Base-by-base conservation (phyloP, 2,113 vertebrate genomes). In the Clinocottus analis region DNA sequence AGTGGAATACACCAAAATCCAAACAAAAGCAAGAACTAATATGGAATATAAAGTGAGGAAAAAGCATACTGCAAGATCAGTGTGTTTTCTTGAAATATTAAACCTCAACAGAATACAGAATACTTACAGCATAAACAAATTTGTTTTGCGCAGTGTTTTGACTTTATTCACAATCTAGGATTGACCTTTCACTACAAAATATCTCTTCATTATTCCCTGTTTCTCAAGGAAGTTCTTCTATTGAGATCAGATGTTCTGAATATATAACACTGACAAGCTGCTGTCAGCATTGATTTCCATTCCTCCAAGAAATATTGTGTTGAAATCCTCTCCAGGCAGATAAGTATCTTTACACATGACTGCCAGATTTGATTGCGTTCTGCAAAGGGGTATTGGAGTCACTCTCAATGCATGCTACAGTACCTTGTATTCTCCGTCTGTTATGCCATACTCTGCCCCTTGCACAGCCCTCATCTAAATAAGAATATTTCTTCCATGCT, bases 341-440 rank as follows among this genome's bases (percentile, higher is more conserved):
- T 93, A 92, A 93, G 92, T 93, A 94, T 93, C 94, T 94, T 94
- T 94, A 92, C 94, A 94, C 92, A 92, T 94, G 93, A 94, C 89
- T 94, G 90, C 91, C 93, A 93, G 91, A 94, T 95, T 94, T 95
- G 93, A 95, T 94, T 95, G 93, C 92, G 85, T 94, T 92, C 91
- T 92, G 93, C 91, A 90, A 89, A 91, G 86, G 84, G 89, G 90
- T 87, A 75, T 90, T 89, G 89, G 83, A 91, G 88, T 92, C 89
- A 78, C 71, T 90, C 89, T 89, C 83, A 64, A 86, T 82, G 89
- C 89, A 79, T 56, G 83, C 87, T 85, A 87, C 82, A 89, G 66
- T 87, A 91, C 87, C 91, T 91, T 88, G 79, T 91, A 85, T 93
- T 93, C 85, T 78, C 85, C 83, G 81, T 84, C 86, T 86, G 83